These are phyloP conservation scores for Amblyraja radiata DNA, from an alignment of 2,797 vertebrate species.

Conservation along the genomic window DNA sequence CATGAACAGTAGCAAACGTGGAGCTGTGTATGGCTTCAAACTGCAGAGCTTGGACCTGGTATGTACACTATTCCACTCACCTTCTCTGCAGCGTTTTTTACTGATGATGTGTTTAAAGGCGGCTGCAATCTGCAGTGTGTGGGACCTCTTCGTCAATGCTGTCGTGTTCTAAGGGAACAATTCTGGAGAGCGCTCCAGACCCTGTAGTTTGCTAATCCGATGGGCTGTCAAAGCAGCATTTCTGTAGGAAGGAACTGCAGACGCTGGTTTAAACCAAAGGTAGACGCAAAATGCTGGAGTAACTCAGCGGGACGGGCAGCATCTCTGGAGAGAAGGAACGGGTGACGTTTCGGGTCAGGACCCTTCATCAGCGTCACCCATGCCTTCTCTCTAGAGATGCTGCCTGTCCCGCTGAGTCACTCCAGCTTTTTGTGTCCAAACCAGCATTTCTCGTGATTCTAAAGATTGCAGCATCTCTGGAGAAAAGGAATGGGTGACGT, in stretches of 20 bases:
- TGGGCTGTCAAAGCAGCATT: not conserved
- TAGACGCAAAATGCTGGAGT: no score
- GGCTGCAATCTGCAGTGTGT: not conserved
- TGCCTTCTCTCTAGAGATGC: no score
- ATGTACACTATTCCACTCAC: constrained; percentile 44
- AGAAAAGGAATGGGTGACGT: no score
- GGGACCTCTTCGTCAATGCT: not conserved
- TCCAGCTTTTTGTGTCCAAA: no score
- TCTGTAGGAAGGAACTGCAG: no score
- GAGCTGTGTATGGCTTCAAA: constrained; percentile 93
- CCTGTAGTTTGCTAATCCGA: not conserved
- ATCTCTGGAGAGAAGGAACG: no score
- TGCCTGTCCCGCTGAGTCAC: no score
- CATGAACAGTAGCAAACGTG: constrained; percentile 97
- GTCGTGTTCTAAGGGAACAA: not conserved
- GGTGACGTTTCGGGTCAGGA: no score
- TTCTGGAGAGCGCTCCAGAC: not conserved
- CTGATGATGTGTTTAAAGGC: not conserved
- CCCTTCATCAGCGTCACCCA: no score
- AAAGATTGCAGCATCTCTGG: no score
- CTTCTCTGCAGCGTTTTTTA: not conserved
- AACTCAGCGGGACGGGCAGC: no score
- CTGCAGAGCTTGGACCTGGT: constrained; percentile 94
- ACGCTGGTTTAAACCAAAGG: no score
- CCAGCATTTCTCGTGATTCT: not conserved